These are phyloP conservation scores for Gallinago solitaria DNA, from an alignment of 2,797 vertebrate genomes.

Conservation along the genomic window DNA sequence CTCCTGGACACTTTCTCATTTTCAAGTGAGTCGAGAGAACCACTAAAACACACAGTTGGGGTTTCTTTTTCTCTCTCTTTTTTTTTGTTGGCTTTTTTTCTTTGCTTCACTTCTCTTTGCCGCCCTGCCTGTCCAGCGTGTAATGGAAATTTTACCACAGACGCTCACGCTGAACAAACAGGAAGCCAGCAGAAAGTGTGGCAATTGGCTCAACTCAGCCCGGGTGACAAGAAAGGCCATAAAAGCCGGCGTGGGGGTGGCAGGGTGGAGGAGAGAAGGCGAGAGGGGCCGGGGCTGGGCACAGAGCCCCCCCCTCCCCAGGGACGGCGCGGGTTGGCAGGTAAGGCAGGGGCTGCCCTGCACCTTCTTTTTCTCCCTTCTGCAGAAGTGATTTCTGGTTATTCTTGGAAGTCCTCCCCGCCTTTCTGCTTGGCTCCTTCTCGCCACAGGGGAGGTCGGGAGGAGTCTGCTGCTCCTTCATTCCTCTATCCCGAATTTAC, in stretches of 20 bases:
- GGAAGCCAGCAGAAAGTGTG: conserved; percentile 78
- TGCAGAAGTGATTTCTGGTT: background rate
- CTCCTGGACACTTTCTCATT: background rate
- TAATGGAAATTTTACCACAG: conserved; percentile 90
- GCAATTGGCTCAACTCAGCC: background rate
- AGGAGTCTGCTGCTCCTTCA: background rate
- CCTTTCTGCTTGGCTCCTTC: background rate
- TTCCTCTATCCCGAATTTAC: background rate
- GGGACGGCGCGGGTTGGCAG: background rate
- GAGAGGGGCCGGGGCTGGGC: background rate
- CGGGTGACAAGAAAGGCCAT: background rate
- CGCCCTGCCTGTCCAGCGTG: conserved; percentile 74
- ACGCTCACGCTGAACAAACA: conserved; percentile 82
- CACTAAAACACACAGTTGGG: background rate
- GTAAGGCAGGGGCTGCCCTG: conserved; percentile 44
- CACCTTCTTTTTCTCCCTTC: background rate
- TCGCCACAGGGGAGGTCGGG: fast-evolving
- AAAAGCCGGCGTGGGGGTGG: conserved; percentile 31
- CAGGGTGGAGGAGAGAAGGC: background rate
- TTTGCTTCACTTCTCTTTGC: background rate
- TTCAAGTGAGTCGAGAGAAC: background rate
- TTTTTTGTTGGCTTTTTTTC: background rate
- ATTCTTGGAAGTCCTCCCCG: background rate
- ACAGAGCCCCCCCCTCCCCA: background rate
- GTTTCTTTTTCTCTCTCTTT: background rate